Conservation (phyloP, 2,113 vertebrate genomes). For the Steatornis caripensis region DNA sequence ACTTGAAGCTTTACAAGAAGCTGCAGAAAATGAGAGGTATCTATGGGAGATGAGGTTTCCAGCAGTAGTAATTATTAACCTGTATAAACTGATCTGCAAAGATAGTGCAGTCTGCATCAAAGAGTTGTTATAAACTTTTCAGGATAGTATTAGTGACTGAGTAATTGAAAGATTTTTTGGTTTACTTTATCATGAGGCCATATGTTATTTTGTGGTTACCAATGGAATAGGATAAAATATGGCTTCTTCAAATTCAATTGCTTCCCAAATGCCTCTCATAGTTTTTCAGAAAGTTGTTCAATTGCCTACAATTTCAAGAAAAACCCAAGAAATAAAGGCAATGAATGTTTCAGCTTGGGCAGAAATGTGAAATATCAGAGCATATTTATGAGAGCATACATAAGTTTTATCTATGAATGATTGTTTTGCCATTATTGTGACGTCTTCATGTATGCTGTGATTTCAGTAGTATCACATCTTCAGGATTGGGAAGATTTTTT, state of each 20-base stretch:
- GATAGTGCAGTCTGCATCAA: background rate
- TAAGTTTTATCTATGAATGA: background rate
- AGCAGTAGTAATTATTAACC: background rate
- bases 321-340: background rate
- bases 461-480: background rate
- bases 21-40: slow-evolving; percentile 77
- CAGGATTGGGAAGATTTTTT: background rate
- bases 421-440: background rate
- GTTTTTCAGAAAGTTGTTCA: background rate
- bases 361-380: background rate
- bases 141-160: background rate
- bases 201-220: background rate
- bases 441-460: background rate
- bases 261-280: background rate
- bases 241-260: background rate
- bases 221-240: background rate
- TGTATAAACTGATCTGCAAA: background rate
- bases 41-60: background rate
- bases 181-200: background rate
- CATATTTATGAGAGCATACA: background rate
- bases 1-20: slow-evolving; percentile 54
- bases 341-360: background rate
- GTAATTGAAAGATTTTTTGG: background rate
- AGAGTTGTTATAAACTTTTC: background rate
- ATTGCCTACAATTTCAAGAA: background rate